Conservation (phyloP, 2,113 vertebrate species). For the Lamprotornis superbus region DNA sequence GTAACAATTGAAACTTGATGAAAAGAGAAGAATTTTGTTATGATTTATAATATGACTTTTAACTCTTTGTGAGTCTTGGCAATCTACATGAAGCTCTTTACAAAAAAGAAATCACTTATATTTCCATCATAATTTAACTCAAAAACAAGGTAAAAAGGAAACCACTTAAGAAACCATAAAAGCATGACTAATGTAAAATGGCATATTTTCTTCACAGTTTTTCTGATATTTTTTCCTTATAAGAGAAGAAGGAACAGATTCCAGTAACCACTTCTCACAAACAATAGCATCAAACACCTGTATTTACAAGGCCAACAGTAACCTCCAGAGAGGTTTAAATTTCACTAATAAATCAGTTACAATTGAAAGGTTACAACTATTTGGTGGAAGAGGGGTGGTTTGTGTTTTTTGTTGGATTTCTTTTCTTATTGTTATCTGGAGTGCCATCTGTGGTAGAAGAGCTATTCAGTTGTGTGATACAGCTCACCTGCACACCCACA, state of each 20-base stretch:
- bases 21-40: constrained; percentile 23
- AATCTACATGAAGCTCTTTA: constrained; percentile 8
- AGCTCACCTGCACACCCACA: neutral
- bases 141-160: neutral
- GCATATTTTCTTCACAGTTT: neutral
- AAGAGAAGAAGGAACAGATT: neutral
- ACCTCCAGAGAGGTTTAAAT: neutral
- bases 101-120: neutral
- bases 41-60: constrained; percentile 51
- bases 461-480: neutral
- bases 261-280: neutral
- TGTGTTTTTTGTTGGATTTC: accelerated
- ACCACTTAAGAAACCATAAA: neutral
- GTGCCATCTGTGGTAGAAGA: neutral
- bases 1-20: constrained; percentile 28
- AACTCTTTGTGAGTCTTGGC: constrained; percentile 44
- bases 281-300: neutral
- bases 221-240: neutral
- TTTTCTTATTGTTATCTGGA: neutral
- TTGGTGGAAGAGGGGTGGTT: neutral
- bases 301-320: neutral
- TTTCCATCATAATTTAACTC: neutral
- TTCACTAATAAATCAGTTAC: neutral
- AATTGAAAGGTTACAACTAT: neutral
- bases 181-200: neutral